Percentiles rank a stretch among this genome's conserved stretches.
Conservation (phyloP, 2,113 vertebrate genomes). For the Aplodontia rufa region DNA sequence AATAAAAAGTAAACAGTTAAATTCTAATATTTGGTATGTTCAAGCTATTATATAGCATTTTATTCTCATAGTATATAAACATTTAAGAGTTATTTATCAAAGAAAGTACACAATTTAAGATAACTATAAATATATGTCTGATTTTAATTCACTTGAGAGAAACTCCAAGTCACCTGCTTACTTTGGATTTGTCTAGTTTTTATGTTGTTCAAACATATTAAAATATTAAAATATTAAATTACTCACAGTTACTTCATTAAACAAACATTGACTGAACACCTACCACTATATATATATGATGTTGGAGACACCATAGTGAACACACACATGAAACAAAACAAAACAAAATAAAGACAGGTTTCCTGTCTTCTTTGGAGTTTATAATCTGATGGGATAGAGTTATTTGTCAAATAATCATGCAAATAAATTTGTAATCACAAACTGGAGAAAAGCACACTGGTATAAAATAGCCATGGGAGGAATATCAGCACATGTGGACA, state of each 20-base stretch:
- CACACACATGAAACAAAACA: neutral
- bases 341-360: neutral
- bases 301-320: neutral
- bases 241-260: constrained; percentile 5
- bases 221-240: neutral
- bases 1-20: constrained; percentile 19
- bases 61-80: neutral
- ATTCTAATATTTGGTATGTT: neutral
- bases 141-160: neutral
- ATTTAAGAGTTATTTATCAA: neutral
- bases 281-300: neutral
- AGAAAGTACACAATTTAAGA: neutral
- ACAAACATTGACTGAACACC: neutral
- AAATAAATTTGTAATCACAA: constrained; percentile 13
- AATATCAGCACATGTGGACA: neutral
- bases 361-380: neutral
- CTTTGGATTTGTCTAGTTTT: neutral
- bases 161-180: neutral
- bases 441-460: neutral
- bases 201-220: neutral
- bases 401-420: constrained; percentile 1
- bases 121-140: neutral
- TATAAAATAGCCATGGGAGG: neutral
- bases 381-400: neutral
- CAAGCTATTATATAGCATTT: neutral